Percentiles rank a stretch among this genome's conserved stretches.
Evolutionary conservation across 2,797 vertebrate species (phyloP).

Genomic region (Acanthiza pusilla): DNA sequence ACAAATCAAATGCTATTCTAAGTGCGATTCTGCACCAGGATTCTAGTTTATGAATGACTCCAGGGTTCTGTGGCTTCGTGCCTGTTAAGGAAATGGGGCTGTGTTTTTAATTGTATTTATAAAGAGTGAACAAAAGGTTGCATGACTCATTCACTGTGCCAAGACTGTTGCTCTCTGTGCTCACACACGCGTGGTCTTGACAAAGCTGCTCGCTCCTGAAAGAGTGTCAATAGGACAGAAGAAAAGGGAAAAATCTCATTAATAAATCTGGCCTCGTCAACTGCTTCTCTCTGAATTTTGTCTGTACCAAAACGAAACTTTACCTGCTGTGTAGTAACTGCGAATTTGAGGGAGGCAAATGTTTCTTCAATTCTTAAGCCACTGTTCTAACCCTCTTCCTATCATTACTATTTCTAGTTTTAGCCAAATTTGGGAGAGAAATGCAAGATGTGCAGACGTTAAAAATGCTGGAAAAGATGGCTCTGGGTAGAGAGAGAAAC

Average conservation of each 20-base stretch:
- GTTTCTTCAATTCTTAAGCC: background rate
- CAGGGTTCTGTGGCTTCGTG: conserved; percentile 15
- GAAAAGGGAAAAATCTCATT: background rate
- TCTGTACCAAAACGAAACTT: background rate
- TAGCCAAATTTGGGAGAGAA: background rate
- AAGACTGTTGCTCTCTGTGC: background rate
- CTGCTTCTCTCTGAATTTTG: background rate
- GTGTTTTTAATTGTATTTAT: conserved; percentile 37
- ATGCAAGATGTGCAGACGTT: background rate
- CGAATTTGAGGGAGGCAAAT: background rate
- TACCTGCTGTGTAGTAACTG: background rate
- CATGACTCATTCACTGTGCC: conserved; percentile 20
- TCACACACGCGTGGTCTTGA: background rate
- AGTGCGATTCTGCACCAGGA: background rate
- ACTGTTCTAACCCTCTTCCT: background rate
- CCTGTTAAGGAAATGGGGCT: background rate
- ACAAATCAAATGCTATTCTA: conserved; percentile 45
- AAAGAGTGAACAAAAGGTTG: conserved; percentile 25
- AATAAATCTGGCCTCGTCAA: background rate
- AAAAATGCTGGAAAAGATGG: background rate
- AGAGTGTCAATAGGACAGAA: background rate
- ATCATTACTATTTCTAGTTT: background rate
- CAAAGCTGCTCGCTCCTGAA: background rate
- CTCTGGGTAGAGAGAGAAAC: background rate
- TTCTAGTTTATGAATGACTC: conserved; percentile 41